Evolutionary conservation across 2,113 vertebrate species (phyloP), one percentile per base, ranked within the genome.

Genomic region (Raja brachyura): DNA sequence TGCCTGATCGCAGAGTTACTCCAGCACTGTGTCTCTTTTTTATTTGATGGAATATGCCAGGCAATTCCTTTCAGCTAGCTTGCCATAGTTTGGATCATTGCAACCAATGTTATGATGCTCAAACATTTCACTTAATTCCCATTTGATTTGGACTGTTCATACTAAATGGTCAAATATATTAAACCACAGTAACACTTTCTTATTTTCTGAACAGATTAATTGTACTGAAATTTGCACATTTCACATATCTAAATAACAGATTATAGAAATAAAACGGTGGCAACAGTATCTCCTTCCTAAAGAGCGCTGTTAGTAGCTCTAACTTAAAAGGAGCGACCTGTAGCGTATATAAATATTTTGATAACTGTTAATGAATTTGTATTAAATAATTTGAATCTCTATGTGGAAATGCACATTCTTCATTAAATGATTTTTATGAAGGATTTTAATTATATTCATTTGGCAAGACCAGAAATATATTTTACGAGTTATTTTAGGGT

Each of bases 331-430:
- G 33, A 92, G 33, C 22, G 25, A 9, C 14, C 85, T 33, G 61
- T 54, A 92, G 54, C 68, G 13, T 48, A 10, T 92, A 73, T 28
- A 74, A 92, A 18, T 73, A 28, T 73, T 73, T 92, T 54, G 22
- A 73, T 14, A 73, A 73, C 86, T 33, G n/a, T 54, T 73, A 25
- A 68, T 90, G 39, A 92, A 92, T 92, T 4, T 33, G 20, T 63
- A 31, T 88, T 14, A 66, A 88, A 63, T 25, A 92, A 92, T 92
- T 48, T 70, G 25, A 54, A 92, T 92, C 68, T 92, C 33, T 73
- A 48, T 25, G 8, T 22, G 20, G 39, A 33, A 92, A 48, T 74
- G 90, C 33, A 54, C 31, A 73, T 39, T 54, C 68, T 73, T 25
- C 10, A 10, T 92, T 4, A 73, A 54, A 54, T 74, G 68, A 92